phyloP scores from a whole-genome alignment of 2,797 vertebrate species.

The Bovichtus diacanthus region DNA sequence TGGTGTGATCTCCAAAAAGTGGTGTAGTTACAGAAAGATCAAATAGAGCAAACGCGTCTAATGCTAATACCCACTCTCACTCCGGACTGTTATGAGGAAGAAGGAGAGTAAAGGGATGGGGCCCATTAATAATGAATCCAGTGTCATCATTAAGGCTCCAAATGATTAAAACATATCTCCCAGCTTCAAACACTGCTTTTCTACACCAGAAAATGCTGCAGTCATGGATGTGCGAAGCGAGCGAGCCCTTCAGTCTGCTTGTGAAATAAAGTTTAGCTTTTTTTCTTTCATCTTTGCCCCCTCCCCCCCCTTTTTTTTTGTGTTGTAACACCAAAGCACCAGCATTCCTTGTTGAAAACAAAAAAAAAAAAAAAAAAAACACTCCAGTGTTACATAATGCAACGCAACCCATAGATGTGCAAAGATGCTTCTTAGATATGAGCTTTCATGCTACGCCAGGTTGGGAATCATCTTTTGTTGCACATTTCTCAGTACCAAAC shows the following conservation, averaged over 20 bases:
- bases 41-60: slow-evolving; percentile 85
- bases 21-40: slow-evolving; percentile 89
- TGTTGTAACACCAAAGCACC: slow-evolving; percentile 59
- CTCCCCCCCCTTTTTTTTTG: neutral
- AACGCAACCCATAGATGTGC: slow-evolving; percentile 22
- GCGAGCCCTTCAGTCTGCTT: slow-evolving; percentile 67
- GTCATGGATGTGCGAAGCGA: slow-evolving; percentile 69
- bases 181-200: slow-evolving; percentile 86
- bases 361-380: neutral
- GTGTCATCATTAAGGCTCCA: slow-evolving; percentile 91
- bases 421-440: slow-evolving; percentile 1
- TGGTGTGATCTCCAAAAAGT: slow-evolving; percentile 81
- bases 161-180: slow-evolving; percentile 94
- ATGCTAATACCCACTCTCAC: slow-evolving; percentile 82
- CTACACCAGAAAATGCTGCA: slow-evolving; percentile 73
- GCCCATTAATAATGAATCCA: slow-evolving; percentile 93
- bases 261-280: slow-evolving; percentile 75
- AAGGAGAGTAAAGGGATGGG: slow-evolving; percentile 69
- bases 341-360: slow-evolving; percentile 46
- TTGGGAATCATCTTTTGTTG: slow-evolving; percentile 11
- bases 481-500: neutral
- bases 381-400: slow-evolving; percentile 25
- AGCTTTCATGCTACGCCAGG: slow-evolving; percentile 11
- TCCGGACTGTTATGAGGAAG: slow-evolving; percentile 71
- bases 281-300: slow-evolving; percentile 61